phyloP scores from a whole-genome alignment of 2,888 invertebrate genomes.

The Cataglyphis rosenhaueri region DNA sequence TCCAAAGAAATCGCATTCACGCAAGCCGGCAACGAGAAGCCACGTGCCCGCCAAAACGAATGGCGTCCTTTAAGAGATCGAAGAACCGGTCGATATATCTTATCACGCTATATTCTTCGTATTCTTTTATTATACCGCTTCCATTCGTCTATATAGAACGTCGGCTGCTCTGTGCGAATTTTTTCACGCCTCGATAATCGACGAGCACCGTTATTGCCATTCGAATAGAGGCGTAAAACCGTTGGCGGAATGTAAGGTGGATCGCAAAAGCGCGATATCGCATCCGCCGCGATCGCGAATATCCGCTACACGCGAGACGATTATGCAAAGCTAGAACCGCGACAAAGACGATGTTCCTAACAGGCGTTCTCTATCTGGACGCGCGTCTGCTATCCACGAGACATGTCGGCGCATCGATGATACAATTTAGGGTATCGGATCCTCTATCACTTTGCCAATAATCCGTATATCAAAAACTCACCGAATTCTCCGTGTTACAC shows the following conservation, averaged over 20 bases:
- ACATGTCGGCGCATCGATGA: background rate
- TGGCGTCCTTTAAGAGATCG: slow-evolving; percentile 76
- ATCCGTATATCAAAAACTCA: slow-evolving; percentile 68
- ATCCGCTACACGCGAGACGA: slow-evolving; percentile 20
- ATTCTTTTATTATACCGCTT: background rate
- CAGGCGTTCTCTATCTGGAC: slow-evolving; percentile 1
- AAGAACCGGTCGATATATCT: slow-evolving; percentile 53
- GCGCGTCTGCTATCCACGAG: background rate
- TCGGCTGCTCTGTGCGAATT: background rate
- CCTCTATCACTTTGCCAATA: background rate
- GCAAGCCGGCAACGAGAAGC: slow-evolving; percentile 62
- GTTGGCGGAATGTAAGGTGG: background rate
- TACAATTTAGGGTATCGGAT: too few species aligned
- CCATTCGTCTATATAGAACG: slow-evolving; percentile 18
- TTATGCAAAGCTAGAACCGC: slow-evolving; percentile 33
- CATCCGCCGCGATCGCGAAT: background rate
- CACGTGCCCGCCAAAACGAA: slow-evolving; percentile 84
- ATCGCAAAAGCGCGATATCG: background rate
- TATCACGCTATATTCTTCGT: slow-evolving; percentile 44
- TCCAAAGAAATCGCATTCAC: background rate
- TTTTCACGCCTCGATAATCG: background rate
- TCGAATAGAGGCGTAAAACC: background rate
- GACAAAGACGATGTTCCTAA: slow-evolving; percentile 60
- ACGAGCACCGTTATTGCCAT: background rate
- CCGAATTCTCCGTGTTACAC: slow-evolving; percentile 77